A percentile compares a stretch with the other conserved stretches of the same genome.
These are phyloP conservation scores for Andrena bucephala DNA, from an alignment of 2,888 invertebrate genomes.

Conservation along the genomic window DNA sequence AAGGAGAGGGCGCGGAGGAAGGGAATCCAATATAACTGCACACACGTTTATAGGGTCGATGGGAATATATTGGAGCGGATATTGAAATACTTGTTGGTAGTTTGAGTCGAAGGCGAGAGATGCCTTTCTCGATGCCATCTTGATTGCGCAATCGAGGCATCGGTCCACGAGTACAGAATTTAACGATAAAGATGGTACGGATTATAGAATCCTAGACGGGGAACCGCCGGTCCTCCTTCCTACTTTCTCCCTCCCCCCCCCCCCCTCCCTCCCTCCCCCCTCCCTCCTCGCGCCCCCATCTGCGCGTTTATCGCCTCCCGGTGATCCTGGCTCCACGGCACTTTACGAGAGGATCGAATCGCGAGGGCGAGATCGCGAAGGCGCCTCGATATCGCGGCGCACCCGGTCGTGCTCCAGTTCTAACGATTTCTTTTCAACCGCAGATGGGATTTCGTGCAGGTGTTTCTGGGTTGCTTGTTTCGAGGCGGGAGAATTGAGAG, in stretches of 20 bases:
- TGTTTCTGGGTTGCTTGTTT: too few relatives aligned
- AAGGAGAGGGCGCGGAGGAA: slow-evolving; percentile 71
- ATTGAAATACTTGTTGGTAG: slow-evolving; percentile 84
- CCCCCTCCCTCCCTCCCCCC: neutral
- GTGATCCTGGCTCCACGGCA: slow-evolving; percentile 1
- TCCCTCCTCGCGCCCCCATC: neutral
- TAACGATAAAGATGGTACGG: slow-evolving; percentile 80
- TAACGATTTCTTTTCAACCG: neutral
- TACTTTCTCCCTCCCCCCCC: neutral
- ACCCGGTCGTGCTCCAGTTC: neutral
- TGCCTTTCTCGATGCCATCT: slow-evolving; percentile 83
- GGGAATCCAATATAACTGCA: slow-evolving; percentile 83
- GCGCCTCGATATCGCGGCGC: neutral
- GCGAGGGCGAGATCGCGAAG: slow-evolving; percentile 4
- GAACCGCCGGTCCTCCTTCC: slow-evolving; percentile 22
- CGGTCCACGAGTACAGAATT: slow-evolving; percentile 76
- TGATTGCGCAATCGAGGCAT: slow-evolving; percentile 83
- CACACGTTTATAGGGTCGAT: slow-evolving; percentile 82
- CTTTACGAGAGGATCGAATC: slow-evolving; percentile 40
- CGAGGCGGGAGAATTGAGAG: too few relatives aligned
- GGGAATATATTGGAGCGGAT: slow-evolving; percentile 83
- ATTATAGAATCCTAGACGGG: slow-evolving; percentile 71
- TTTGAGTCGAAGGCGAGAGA: slow-evolving; percentile 83
- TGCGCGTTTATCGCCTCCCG: slow-evolving; percentile 17
- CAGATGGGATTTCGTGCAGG: too few relatives aligned